Percentiles rank a stretch among this genome's conserved stretches.
phyloP scores from a whole-genome alignment of 1,140 invertebrate genomes.

The Halictus rubicundus region DNA sequence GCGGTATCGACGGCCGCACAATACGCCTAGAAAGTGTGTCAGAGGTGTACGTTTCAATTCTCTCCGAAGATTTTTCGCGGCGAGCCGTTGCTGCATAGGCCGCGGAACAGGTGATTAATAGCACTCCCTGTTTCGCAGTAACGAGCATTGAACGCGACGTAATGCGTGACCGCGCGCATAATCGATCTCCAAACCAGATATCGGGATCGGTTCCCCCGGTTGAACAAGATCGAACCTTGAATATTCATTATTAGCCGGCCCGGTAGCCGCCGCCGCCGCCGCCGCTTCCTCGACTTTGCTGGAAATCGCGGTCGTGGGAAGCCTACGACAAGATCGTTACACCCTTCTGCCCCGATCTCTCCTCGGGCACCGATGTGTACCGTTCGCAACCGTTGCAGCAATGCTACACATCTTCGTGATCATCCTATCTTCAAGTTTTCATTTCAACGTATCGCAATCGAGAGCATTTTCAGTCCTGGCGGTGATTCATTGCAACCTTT shows the following conservation, averaged over 20 bases:
- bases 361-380: neutral
- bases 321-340: slow-evolving; percentile 8
- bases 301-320: slow-evolving; percentile 45
- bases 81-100: slow-evolving; percentile 29
- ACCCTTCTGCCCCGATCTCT: neutral
- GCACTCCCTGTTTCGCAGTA: slow-evolving; percentile 50
- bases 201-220: slow-evolving; percentile 26
- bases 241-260: slow-evolving; percentile 43
- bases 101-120: slow-evolving; percentile 54
- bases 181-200: slow-evolving; percentile 58
- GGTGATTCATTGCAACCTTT: too few species aligned
- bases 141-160: slow-evolving; percentile 53
- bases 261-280: neutral
- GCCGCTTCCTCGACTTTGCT: neutral
- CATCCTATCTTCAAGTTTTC: too few species aligned
- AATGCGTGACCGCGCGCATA: slow-evolving; percentile 52
- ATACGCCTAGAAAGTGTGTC: slow-evolving; percentile 52
- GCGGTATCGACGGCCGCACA: slow-evolving; percentile 28
- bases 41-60: slow-evolving; percentile 58
- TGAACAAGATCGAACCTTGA: slow-evolving; percentile 49
- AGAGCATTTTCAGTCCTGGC: too few species aligned
- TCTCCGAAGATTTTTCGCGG: slow-evolving; percentile 51
- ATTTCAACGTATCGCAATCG: too few species aligned
- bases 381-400: too few species aligned
- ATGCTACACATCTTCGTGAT: too few species aligned